Conservation (phyloP, 2,113 vertebrate species). For the Scolopax mira region DNA sequence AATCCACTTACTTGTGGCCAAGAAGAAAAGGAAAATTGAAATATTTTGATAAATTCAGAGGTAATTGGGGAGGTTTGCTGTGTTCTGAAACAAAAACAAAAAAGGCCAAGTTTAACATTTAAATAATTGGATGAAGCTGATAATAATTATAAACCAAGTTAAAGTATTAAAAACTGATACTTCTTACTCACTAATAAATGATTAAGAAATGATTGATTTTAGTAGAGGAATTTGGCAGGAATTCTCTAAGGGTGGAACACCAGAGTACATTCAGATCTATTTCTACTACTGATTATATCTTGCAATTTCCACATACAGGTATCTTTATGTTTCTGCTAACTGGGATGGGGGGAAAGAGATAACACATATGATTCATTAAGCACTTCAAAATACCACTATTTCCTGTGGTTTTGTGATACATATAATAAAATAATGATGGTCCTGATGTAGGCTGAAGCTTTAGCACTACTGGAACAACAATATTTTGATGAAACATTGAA, state of each 20-base stretch:
- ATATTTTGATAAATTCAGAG: neutral
- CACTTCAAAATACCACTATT: neutral
- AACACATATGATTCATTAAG: neutral
- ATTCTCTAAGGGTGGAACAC: neutral
- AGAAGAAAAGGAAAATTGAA: neutral
- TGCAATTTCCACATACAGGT: neutral
- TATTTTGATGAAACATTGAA: neutral
- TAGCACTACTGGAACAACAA: neutral
- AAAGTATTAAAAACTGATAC: neutral
- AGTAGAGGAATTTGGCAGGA: neutral
- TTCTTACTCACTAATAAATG: neutral
- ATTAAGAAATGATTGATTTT: neutral
- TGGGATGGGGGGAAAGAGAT: accelerated
- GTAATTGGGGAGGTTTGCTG: neutral
- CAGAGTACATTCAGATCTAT: neutral
- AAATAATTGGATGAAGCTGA: neutral
- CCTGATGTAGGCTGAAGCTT: neutral
- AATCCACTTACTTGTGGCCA: neutral
- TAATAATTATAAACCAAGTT: neutral
- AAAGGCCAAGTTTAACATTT: neutral
- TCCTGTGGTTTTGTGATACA: neutral
- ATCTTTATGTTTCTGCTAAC: neutral
- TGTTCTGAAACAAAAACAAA: neutral
- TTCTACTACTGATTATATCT: neutral
- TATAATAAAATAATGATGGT: neutral